phyloP scores from a whole-genome alignment of 2,888 invertebrate genomes.

The Stenchaetothrips biformis region DNA sequence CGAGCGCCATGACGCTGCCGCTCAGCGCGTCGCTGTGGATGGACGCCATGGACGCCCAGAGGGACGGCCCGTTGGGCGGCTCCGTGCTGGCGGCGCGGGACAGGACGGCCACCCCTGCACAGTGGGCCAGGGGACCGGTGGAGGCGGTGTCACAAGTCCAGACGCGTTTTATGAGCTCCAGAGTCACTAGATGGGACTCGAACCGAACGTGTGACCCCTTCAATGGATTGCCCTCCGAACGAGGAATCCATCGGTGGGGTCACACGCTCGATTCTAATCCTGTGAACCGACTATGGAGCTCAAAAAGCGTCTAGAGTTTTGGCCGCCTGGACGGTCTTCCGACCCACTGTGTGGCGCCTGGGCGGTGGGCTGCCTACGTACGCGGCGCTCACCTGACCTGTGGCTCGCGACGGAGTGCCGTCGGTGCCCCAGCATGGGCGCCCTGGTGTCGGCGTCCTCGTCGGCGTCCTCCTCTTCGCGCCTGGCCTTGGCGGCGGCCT shows the following conservation, averaged over 20 bases:
- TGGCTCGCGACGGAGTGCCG: background rate
- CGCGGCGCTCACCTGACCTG: background rate
- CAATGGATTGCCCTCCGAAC: too few relatives aligned
- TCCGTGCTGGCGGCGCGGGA: slow-evolving; percentile 33
- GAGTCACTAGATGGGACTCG: too few relatives aligned
- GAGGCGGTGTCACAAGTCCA: background rate
- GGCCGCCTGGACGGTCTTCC: too few relatives aligned
- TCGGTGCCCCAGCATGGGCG: slow-evolving; percentile 3
- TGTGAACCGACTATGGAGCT: too few relatives aligned
- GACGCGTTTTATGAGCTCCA: too few relatives aligned
- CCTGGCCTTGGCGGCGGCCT: background rate
- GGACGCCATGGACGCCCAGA: slow-evolving; percentile 24
- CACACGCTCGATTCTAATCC: too few relatives aligned
- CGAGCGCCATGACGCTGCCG: background rate
- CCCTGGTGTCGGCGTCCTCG: background rate
- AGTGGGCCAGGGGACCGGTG: slow-evolving; percentile 27
- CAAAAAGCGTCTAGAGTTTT: too few relatives aligned
- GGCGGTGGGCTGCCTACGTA: background rate
- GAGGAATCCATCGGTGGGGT: too few relatives aligned
- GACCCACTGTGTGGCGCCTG: slow-evolving; percentile 2
- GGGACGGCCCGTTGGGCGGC: slow-evolving; percentile 39
- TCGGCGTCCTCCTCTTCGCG: background rate
- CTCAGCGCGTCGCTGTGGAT: background rate
- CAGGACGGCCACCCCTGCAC: background rate
- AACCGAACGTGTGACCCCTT: too few relatives aligned